Conservation (phyloP, 2,888 invertebrate species). For the Macaria notata region DNA sequence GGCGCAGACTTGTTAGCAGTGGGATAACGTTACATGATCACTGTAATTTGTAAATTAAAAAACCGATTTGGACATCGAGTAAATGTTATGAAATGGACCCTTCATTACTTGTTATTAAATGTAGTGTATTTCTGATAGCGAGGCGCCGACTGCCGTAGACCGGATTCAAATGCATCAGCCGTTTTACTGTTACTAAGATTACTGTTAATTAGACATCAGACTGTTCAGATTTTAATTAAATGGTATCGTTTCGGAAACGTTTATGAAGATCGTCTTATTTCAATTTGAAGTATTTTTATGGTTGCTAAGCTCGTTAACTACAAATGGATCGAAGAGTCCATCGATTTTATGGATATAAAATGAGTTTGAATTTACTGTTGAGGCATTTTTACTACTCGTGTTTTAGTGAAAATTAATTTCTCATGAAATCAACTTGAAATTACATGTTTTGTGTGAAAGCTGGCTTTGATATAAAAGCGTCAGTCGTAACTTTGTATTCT, state of each 20-base stretch:
- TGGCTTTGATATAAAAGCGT: no score
- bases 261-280: conserved; percentile 38
- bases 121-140: conserved; percentile 41
- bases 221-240: conserved; percentile 40
- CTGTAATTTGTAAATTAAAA: conserved; percentile 70
- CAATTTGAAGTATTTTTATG: conserved; percentile 37
- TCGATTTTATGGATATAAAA: conserved; percentile 34
- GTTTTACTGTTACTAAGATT: conserved; percentile 37
- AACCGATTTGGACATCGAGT: conserved; percentile 39
- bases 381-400: conserved; percentile 29
- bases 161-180: conserved; percentile 28
- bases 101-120: conserved; percentile 66
- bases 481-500: no score
- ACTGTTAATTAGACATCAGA: conserved; percentile 44
- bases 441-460: no score
- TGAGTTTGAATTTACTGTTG: conserved; percentile 30
- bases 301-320: conserved; percentile 35
- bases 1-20: conserved; percentile 46
- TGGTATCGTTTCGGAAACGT: conserved; percentile 38
- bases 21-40: conserved; percentile 53
- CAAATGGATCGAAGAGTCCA: conserved; percentile 36
- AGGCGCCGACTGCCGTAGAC: conserved; percentile 36
- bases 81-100: conserved; percentile 67
- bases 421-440: background rate
- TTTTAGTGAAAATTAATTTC: conserved; percentile 18